Base-by-base conservation (phyloP, 1,140 invertebrate species). In the Teleogryllus occipitalis region DNA sequence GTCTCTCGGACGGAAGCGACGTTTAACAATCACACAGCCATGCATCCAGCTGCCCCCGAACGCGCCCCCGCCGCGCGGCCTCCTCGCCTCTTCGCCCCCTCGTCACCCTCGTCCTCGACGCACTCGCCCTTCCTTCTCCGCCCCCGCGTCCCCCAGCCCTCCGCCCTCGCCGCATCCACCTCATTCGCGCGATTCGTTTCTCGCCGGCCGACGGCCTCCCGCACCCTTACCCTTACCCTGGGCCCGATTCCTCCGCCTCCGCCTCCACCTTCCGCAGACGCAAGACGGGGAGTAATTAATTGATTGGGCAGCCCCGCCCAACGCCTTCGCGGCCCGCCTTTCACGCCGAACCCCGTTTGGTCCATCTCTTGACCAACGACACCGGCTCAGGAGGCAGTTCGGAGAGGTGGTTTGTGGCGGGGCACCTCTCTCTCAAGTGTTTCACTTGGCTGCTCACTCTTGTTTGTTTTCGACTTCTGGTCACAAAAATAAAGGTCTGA, bases 121-220 rank as follows among this genome's bases (percentile, higher is more conserved):
- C 27, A 39, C 27, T 39, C 27, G 27, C 27, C 27, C 27, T 39
- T 81, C 79, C 78, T 77, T 76, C 79, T 65, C 80, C 15, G 74
- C 39, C 74, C 77, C 75, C 76, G 48, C 77, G 65, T 72, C 75
- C 14, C 48, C 79, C 39, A 74, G 77, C 80, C 74, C 80, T n/a
- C 79, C 78, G 75, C 76, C 47, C 74, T 74, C 77, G 48, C 78
- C 75, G 18, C 82, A 27, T 48, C 47, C 75, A 15, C 78, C 73
- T 79, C 47, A 80, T 78, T 75, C 80, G 47, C 47, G 75, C 65
- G 15, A 74, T 65, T 77, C 77, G 74, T 72, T 78, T 79, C 48
- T 39, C 72, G 54, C 27, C 27, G 54, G 18, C 10, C 54, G 54
- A 65, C 54, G 54, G 54, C 54, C 54, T 65, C 10, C 54, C 18